Base-by-base conservation (phyloP, 2,113 vertebrate genomes). In the Petrocephalus microphthalmus region DNA sequence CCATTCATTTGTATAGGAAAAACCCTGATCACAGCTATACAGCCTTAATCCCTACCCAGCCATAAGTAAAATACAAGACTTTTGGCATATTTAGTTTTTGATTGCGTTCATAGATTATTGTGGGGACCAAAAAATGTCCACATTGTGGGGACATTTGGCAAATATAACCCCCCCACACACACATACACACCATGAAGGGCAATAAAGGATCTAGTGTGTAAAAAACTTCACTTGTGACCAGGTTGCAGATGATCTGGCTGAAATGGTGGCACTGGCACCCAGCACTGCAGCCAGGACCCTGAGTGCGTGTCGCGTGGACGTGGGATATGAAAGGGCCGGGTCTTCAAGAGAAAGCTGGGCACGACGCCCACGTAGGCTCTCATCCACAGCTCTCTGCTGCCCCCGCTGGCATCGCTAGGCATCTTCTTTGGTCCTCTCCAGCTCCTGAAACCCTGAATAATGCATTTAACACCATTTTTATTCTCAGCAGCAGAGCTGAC, bases 391-490 rank as follows among this genome's bases (percentile, higher is more conserved):
- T 67, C 60, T 29, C 11, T 67, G 10, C n/a, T 67, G 25, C 60
- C 60, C 60, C 3, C 60, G 3, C 8, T 29, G 60, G 60, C 25
- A 25, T 29, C n/a, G 29, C 25, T n/a, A 2, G 2, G 11, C 47
- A n/a, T 15, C 45, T 49, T 83, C 60, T 13, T 29, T 67, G 10
- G 60, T 67, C 60, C n/a, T 29, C n/a, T 82, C 78, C 11, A n/a
- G 45, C 78, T 82, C 37, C 78, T 82, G 78, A 82, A 47, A 45
- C 45, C 78, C 78, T 82, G 78, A 82, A 82, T 49, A 83, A n/a
- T 45, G 0, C 45, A 83, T 83, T 20, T 22, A 83, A 83, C 20
- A 49, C 47, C 47, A 49, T 49, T n/a, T 83, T 83, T 83, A 83
- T 49, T 47, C 78, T 82, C 78, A 47, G 78, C 22, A 19, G 78